These are phyloP conservation scores for Lomographa bimaculata DNA, from an alignment of 2,888 invertebrate species.

Conservation along the genomic window DNA sequence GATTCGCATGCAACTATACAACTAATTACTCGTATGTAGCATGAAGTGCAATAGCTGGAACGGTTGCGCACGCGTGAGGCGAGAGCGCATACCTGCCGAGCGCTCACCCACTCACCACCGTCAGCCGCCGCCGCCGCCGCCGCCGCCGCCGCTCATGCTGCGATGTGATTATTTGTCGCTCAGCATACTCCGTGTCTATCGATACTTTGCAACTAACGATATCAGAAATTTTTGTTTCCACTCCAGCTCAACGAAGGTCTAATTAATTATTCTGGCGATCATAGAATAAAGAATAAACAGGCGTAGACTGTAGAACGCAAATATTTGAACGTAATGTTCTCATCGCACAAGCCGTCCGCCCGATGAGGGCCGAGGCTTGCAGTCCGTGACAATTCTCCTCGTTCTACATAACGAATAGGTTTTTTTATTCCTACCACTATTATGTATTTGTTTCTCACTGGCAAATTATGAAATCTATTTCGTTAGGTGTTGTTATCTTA, in stretches of 20 bases:
- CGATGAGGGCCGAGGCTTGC: neutral
- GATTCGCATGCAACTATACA: slow-evolving; percentile 7
- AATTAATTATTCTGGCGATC: too few relatives aligned
- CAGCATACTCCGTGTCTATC: too few relatives aligned
- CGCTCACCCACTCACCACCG: slow-evolving; percentile 17
- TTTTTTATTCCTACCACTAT: slow-evolving; percentile 9
- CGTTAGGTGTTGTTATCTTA: slow-evolving; percentile 1
- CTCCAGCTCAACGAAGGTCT: too few relatives aligned
- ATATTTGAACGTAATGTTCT: too few relatives aligned
- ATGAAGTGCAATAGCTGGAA: slow-evolving; percentile 16
- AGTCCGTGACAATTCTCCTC: slow-evolving; percentile 11
- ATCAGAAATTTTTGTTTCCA: too few relatives aligned
- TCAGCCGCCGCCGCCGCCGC: neutral
- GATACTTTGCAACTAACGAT: too few relatives aligned
- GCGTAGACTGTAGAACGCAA: too few relatives aligned
- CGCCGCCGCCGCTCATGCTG: neutral
- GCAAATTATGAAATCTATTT: slow-evolving; percentile 6
- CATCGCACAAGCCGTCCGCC: too few relatives aligned
- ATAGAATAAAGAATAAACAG: too few relatives aligned
- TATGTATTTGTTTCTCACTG: slow-evolving; percentile 3
- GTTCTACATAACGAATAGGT: slow-evolving; percentile 9
- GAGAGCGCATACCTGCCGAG: slow-evolving; percentile 39
- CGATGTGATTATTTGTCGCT: too few relatives aligned
- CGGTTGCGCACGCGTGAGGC: slow-evolving; percentile 18
- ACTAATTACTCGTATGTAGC: slow-evolving; percentile 17